Percentiles rank a stretch among this genome's conserved stretches.
These are phyloP conservation scores for Teleiodes luculella DNA, from an alignment of 2,888 invertebrate species.

Conservation along the genomic window DNA sequence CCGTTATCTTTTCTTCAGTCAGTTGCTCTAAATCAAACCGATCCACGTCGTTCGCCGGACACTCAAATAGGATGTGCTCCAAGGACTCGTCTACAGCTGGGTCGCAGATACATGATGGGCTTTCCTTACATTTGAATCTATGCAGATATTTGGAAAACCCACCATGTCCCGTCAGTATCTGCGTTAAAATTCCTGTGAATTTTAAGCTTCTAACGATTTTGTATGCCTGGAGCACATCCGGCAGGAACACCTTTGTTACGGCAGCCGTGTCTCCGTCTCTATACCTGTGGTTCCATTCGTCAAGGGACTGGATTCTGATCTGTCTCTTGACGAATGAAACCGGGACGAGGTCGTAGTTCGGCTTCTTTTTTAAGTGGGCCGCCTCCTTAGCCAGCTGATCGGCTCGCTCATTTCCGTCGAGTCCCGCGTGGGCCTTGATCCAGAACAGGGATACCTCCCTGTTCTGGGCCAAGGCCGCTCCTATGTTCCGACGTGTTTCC, in stretches of 20 bases:
- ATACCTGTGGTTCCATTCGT: conserved; percentile 11
- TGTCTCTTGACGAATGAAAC: conserved; percentile 4
- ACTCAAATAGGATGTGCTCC: neutral
- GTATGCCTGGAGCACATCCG: neutral
- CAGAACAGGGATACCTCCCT: no score
- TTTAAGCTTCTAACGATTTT: neutral
- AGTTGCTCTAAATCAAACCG: neutral
- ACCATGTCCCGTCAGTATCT: conserved; percentile 11
- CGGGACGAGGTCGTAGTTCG: conserved; percentile 12
- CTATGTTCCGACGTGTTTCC: neutral
- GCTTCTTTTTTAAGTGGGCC: conserved; percentile 1
- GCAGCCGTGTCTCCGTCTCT: no score
- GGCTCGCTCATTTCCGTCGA: neutral
- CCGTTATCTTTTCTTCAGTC: no score
- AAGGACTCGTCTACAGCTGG: neutral
- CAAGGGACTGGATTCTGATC: neutral
- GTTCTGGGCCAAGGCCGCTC: no score
- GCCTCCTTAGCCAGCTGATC: conserved; percentile 19
- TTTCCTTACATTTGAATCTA: conserved; percentile 7
- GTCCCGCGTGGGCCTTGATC: neutral
- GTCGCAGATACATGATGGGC: conserved; percentile 15
- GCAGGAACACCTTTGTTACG: neutral
- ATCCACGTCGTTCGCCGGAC: no score
- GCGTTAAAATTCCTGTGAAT: neutral
- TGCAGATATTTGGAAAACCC: conserved; percentile 7